These are phyloP conservation scores for Bedellia somnulentella DNA, from an alignment of 2,888 invertebrate genomes.

Conservation along the genomic window DNA sequence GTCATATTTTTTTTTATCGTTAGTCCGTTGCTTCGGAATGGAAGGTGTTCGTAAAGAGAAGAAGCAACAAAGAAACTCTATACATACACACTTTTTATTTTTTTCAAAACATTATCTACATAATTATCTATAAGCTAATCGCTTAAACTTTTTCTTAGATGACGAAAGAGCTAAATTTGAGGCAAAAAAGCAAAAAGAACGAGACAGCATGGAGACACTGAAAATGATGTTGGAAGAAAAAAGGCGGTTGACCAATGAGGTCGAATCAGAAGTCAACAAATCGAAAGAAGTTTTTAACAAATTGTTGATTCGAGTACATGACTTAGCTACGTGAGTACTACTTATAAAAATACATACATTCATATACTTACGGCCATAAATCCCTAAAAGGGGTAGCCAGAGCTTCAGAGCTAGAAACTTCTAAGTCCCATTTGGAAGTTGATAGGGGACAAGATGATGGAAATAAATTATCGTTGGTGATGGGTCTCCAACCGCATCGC, in stretches of 20 bases:
- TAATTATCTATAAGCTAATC: neutral
- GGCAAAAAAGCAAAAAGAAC: conserved; percentile 60
- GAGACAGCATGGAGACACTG: conserved; percentile 60
- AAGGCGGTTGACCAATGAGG: conserved; percentile 30
- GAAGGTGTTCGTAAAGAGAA: no score
- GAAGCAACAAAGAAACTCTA: no score
- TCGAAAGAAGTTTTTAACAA: conserved; percentile 22
- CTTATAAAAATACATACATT: no score
- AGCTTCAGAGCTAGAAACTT: no score
- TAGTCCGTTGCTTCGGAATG: no score
- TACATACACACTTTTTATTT: neutral
- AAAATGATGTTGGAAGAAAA: conserved; percentile 48
- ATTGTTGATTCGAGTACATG: conserved; percentile 26
- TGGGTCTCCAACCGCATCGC: no score
- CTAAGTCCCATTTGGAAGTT: no score
- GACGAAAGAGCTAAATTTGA: conserved; percentile 62
- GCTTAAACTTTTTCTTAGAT: conserved; percentile 23
- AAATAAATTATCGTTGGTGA: no score
- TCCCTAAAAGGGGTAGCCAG: no score
- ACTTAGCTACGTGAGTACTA: conserved; percentile 31
- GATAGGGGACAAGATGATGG: no score
- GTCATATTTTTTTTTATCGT: no score
- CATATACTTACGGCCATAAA: no score
- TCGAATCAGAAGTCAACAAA: conserved; percentile 21
- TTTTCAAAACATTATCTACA: neutral